Evolutionary conservation across 2,797 vertebrate species (phyloP), one percentile per base, ranked within the genome.

Genomic region (Allobates femoralis): DNA sequence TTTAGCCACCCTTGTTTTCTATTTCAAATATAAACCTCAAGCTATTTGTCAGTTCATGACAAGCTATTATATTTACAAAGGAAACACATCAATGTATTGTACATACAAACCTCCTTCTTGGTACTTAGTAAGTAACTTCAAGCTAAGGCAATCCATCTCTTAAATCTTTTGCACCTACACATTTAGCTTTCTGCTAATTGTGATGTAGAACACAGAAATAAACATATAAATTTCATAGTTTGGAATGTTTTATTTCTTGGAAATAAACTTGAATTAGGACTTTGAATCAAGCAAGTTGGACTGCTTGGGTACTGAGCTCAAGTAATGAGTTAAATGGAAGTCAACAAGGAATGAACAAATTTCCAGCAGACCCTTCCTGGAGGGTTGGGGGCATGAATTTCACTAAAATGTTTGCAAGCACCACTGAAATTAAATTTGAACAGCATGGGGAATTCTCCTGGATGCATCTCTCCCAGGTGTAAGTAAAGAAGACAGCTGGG

Each of bases 31-130:
- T 86, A 37, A 80, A 26, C 66, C 32, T 10, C 26, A 51, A 86
- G 69, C 50, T 62, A 85, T 85, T 74, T 81, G 75, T 86, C 66
- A 80, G 67, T 32, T 79, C n/a, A 64, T 79, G 64, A 85, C 84
- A 85, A 79, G 75, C 67, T 56, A 80, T 86, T 86, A 74, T 28
- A 74, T 74, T 74, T 74, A 80, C 16, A 86, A 86, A 55, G 18
- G 19, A 86, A 74, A 74, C 32, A 26, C 26, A 64, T 86, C n/a
- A 60, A 73, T 80, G 60, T 28, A 86, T 77, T 74, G 53, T 80
- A 73, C 55, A 71, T 71, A 69, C 62, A 85, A 77, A 85, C 58
- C 84, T 80, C 46, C 34, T 74, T 23, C 41, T 34, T 58, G 28
- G 64, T 51, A 80, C 62, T 71, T 73, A 74, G 34, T 73, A 74